Evolutionary conservation across 2,888 invertebrate genomes (phyloP).

Genomic region (Pollenia amentaria): DNA sequence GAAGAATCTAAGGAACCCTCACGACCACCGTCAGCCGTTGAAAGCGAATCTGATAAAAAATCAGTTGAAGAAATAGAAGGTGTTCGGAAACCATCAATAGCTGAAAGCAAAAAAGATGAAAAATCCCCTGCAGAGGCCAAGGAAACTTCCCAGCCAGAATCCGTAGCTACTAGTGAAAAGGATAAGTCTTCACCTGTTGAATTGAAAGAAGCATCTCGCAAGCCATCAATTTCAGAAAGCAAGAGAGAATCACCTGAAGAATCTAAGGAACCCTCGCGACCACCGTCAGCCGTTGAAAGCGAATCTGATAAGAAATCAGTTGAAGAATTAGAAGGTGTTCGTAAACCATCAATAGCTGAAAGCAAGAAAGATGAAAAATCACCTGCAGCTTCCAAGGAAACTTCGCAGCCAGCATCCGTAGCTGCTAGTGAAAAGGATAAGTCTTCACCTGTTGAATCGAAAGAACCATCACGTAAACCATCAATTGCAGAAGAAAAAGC

Average conservation of each 20-base stretch:
- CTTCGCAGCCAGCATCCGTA: constrained; percentile 46
- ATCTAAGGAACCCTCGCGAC: constrained; percentile 54
- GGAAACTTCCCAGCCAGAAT: constrained; percentile 54
- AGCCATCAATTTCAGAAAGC: constrained; percentile 51
- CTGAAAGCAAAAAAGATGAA: constrained; percentile 73
- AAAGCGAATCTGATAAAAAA: constrained; percentile 70
- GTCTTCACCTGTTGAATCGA: constrained; percentile 16
- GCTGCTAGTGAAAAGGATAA: constrained; percentile 74
- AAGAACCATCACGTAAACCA: constrained; percentile 60
- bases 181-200: constrained; percentile 51
- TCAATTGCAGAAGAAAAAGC: constrained; percentile 72
- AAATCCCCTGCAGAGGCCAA: constrained; percentile 44
- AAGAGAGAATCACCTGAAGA: constrained; percentile 31
- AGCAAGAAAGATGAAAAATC: constrained; percentile 75
- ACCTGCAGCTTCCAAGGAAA: constrained; percentile 68
- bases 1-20: constrained; percentile 78
- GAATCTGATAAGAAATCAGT: constrained; percentile 41
- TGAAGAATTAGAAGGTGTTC: constrained; percentile 68
- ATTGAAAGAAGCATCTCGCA: constrained; percentile 50
- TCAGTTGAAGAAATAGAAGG: constrained; percentile 38
- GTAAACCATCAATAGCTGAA: constrained; percentile 77
- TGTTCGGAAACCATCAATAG: constrained; percentile 39
- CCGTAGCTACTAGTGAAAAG: constrained; percentile 59
- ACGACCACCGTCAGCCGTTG: constrained; percentile 77
- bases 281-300: constrained; percentile 66